A percentile compares a stretch with the other conserved stretches of the same genome.
Evolutionary conservation across 2,888 invertebrate species (phyloP).

Genomic region (Julus scanicus): DNA sequence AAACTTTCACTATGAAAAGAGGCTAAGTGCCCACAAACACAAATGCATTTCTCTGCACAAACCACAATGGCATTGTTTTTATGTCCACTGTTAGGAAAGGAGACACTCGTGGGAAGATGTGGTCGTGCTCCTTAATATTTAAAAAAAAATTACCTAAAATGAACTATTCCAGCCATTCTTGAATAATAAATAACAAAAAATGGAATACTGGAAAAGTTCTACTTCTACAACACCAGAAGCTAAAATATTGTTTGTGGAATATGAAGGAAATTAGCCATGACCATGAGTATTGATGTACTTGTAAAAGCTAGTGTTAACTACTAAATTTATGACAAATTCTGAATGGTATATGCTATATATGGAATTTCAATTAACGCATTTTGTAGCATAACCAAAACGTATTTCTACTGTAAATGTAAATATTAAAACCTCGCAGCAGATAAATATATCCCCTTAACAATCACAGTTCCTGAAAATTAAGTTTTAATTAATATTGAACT

Average conservation of each 20-base stretch:
- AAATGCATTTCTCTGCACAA: background rate
- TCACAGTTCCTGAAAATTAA: background rate
- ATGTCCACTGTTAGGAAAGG: background rate
- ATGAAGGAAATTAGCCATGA: too few relatives aligned
- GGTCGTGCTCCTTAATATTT: background rate
- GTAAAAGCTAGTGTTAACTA: too few relatives aligned
- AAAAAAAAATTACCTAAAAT: background rate
- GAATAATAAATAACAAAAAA: too few relatives aligned
- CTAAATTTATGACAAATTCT: too few relatives aligned
- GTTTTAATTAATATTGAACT: constrained; percentile 33
- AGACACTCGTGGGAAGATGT: background rate
- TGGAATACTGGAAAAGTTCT: too few relatives aligned
- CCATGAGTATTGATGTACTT: too few relatives aligned
- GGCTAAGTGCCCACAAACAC: background rate
- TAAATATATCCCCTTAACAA: background rate
- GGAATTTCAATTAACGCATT: too few relatives aligned
- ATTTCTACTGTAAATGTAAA: background rate
- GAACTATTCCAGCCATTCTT: too few relatives aligned
- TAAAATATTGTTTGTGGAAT: too few relatives aligned
- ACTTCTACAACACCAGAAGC: too few relatives aligned
- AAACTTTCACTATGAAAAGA: background rate
- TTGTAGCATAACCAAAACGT: background rate
- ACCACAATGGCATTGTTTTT: background rate
- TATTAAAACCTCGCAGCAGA: background rate
- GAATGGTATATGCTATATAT: too few relatives aligned